These are phyloP conservation scores for Falco columbarius DNA, from an alignment of 2,797 vertebrate species.

Conservation along the genomic window DNA sequence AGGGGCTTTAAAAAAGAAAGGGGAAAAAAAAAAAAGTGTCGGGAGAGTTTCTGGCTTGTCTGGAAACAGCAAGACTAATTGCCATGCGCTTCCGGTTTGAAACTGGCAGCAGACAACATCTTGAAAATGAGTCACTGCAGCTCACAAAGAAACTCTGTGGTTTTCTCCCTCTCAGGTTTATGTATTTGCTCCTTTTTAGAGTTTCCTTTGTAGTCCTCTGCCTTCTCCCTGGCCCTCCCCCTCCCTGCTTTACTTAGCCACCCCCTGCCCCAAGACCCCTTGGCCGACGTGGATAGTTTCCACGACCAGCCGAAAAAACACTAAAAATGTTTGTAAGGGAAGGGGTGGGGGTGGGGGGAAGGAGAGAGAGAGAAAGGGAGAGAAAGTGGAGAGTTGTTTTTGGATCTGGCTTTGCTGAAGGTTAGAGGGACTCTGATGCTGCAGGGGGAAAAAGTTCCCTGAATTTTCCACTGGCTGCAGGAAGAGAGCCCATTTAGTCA, in stretches of 20 bases:
- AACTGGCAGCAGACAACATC: slow-evolving; percentile 98
- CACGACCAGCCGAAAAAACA: not conserved
- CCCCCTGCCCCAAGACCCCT: slow-evolving; percentile 33
- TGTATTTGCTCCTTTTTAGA: slow-evolving; percentile 79
- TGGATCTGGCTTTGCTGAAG: slow-evolving; percentile 81
- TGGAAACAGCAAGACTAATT: slow-evolving; percentile 98
- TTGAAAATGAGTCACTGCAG: slow-evolving; percentile 98
- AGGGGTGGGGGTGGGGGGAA: not conserved
- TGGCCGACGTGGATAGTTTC: not conserved
- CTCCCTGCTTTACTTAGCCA: not conserved
- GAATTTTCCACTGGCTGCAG: slow-evolving; percentile 93
- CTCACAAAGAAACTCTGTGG: slow-evolving; percentile 94
- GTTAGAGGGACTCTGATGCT: slow-evolving; percentile 84
- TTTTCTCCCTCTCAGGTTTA: slow-evolving; percentile 83
- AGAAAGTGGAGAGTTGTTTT: slow-evolving; percentile 79
- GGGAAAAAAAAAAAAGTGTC: slow-evolving; percentile 59
- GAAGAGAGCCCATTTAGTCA: slow-evolving; percentile 95
- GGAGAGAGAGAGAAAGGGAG: slow-evolving; percentile 3
- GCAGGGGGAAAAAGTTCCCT: slow-evolving; percentile 83
- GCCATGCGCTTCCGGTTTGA: slow-evolving; percentile 97
- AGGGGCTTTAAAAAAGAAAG: slow-evolving; percentile 60
- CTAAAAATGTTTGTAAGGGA: not conserved
- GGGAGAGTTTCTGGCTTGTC: slow-evolving; percentile 90
- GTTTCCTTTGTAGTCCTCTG: slow-evolving; percentile 82
- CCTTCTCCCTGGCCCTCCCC: slow-evolving; percentile 47